Conservation (phyloP, 2,113 vertebrate genomes). For the Meleagris gallopavo region DNA sequence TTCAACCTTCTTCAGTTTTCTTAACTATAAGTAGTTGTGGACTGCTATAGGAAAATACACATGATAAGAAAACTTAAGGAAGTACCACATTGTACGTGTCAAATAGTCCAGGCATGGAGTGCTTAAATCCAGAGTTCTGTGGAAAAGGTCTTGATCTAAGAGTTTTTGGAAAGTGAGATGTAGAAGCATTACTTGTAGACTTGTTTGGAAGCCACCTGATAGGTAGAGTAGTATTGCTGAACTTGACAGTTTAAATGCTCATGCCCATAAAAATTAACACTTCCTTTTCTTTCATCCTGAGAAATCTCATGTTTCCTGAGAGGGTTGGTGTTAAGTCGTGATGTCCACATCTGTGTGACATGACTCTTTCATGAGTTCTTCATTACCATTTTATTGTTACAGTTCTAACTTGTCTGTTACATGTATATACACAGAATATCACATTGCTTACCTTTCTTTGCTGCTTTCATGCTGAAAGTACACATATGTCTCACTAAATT, state of each 20-base stretch:
- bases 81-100: not conserved
- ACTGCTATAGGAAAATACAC: not conserved
- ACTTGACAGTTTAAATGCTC: not conserved
- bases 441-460: slow-evolving; percentile 26
- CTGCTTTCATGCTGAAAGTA: slow-evolving; percentile 23
- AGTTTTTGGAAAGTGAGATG: not conserved
- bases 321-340: not conserved
- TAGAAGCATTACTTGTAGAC: not conserved
- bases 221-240: not conserved
- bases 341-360: slow-evolving; percentile 5
- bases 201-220: not conserved
- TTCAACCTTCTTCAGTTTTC: not conserved
- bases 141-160: not conserved
- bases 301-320: not conserved
- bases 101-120: not conserved
- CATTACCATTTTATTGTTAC: slow-evolving; percentile 28
- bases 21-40: not conserved
- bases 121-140: not conserved
- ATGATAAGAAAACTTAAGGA: not conserved
- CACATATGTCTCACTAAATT: slow-evolving; percentile 12
- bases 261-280: not conserved
- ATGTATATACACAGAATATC: slow-evolving; percentile 43
- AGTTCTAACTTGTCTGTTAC: slow-evolving; percentile 24
- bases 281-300: not conserved
- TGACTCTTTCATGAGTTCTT: not conserved